phyloP scores from a whole-genome alignment of 1,140 invertebrate genomes.

The Drosophila sproati region DNA sequence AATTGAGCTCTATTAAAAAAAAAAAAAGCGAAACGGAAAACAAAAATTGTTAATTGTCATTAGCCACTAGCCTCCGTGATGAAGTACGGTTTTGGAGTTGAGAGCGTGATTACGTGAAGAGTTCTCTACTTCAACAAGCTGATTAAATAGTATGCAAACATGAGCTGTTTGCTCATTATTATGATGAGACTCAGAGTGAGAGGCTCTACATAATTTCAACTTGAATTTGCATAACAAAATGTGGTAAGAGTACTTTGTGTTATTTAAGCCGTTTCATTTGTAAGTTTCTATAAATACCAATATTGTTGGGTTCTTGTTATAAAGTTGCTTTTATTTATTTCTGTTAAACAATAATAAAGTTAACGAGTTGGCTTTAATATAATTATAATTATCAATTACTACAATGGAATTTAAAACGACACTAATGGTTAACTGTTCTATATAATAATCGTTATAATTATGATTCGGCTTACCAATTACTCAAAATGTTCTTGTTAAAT shows the following conservation, averaged over 20 bases:
- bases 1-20: conserved; percentile 74
- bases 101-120: conserved; percentile 23
- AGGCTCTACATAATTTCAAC: background rate
- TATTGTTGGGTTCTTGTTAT: too few species aligned
- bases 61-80: conserved; percentile 28
- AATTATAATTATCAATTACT: too few species aligned
- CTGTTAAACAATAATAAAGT: too few species aligned
- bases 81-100: conserved; percentile 14
- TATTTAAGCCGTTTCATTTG: background rate
- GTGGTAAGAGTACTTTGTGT: background rate
- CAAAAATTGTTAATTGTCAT: conserved; percentile 76
- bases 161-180: background rate
- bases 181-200: background rate
- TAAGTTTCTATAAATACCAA: too few species aligned
- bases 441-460: background rate
- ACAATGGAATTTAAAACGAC: background rate
- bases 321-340: too few species aligned
- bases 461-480: background rate
- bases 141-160: background rate
- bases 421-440: background rate
- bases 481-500: background rate
- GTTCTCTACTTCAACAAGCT: conserved; percentile 12
- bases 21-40: background rate
- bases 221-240: background rate
- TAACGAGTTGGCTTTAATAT: too few species aligned